phyloP scores from a whole-genome alignment of 2,797 vertebrate genomes.

The Zalophus californianus region DNA sequence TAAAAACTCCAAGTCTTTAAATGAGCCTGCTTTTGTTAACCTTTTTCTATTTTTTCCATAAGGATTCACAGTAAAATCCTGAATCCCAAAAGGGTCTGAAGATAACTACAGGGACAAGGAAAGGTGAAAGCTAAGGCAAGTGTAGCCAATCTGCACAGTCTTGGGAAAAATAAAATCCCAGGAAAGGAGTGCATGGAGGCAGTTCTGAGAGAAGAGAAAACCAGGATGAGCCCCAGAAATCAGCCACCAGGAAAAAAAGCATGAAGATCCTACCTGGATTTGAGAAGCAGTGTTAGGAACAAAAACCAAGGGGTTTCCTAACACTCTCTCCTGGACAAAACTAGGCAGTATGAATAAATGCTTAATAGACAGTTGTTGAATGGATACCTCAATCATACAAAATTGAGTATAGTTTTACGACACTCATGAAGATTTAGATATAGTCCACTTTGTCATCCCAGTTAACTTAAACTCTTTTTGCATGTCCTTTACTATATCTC shows the following conservation, averaged over 20 bases:
- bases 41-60: background rate
- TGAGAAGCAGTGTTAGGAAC: background rate
- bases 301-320: background rate
- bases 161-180: background rate
- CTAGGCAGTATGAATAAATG: background rate
- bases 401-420: background rate
- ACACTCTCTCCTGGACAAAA: background rate
- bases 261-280: background rate
- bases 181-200: background rate
- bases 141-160: background rate
- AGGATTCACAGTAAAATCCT: background rate
- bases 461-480: background rate
- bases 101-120: background rate
- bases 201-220: background rate
- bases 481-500: background rate
- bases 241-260: background rate
- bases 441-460: background rate
- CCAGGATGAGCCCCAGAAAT: background rate
- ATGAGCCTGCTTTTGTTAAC: background rate
- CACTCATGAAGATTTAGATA: background rate
- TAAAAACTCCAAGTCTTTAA: slow-evolving; percentile 12
- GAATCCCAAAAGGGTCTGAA: slow-evolving; percentile 2
- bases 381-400: slow-evolving; percentile 4
- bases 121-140: slow-evolving; percentile 1
- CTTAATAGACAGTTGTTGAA: background rate